These are phyloP conservation scores for Neuroscelio doddi DNA, from an alignment of 2,888 invertebrate genomes.

Conservation along the genomic window DNA sequence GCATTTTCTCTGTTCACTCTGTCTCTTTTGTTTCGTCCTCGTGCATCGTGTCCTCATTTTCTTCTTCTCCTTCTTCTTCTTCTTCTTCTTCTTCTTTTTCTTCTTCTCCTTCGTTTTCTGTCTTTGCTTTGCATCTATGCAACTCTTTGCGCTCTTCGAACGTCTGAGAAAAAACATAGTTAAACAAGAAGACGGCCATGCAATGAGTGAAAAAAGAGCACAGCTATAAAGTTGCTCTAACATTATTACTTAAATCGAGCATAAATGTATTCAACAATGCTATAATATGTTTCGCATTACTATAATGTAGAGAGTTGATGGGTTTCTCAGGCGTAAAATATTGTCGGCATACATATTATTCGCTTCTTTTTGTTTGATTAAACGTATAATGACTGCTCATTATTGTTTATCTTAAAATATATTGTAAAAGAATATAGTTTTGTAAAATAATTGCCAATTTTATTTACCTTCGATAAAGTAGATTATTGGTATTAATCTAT, in stretches of 20 bases:
- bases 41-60: constrained; percentile 25
- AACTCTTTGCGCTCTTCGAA: constrained; percentile 35
- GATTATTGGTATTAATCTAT: no score
- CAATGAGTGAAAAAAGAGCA: constrained; percentile 33
- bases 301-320: constrained; percentile 40
- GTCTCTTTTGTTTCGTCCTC: constrained; percentile 18
- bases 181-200: constrained; percentile 38
- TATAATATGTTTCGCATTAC: constrained; percentile 39
- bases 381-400: no score
- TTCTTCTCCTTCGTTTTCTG: constrained; percentile 26
- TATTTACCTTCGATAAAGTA: no score
- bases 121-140: constrained; percentile 37
- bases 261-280: constrained; percentile 44
- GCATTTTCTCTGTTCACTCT: constrained; percentile 43
- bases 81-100: constrained; percentile 23
- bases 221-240: constrained; percentile 39
- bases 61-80: constrained; percentile 18
- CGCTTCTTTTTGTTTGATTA: no score
- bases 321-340: constrained; percentile 36
- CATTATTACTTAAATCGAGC: constrained; percentile 45
- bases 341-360: constrained; percentile 20
- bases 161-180: constrained; percentile 37
- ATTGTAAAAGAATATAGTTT: no score
- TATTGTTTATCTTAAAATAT: no score
- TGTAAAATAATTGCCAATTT: no score